Conservation (phyloP, 2,888 invertebrate genomes). For the Pandemis cinnamomeana region DNA sequence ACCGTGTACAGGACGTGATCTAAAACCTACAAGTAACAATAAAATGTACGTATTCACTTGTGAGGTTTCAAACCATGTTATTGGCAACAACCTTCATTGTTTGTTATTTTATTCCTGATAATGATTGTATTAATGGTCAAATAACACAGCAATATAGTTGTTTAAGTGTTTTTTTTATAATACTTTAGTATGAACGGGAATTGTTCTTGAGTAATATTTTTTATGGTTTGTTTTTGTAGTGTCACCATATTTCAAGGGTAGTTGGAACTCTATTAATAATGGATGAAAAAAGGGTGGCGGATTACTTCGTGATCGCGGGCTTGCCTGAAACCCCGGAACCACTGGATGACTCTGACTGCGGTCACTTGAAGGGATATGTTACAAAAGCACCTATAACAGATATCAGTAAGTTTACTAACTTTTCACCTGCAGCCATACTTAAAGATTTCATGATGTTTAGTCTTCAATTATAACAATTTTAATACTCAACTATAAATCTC, state of each 20-base stretch:
- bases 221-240: constrained; percentile 53
- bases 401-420: constrained; percentile 85
- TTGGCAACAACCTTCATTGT: constrained; percentile 44
- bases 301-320: constrained; percentile 99
- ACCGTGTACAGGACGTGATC: constrained; percentile 51
- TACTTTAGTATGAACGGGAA: constrained; percentile 5
- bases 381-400: constrained; percentile 98
- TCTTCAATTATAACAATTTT: not conserved
- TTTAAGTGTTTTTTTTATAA: constrained; percentile 7
- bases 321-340: constrained; percentile 92
- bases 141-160: constrained; percentile 30
- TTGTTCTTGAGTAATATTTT: constrained; percentile 43
- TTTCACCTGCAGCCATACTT: constrained; percentile 6
- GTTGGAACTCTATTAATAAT: constrained; percentile 72
- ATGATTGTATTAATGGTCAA: constrained; percentile 30
- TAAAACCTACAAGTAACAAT: constrained; percentile 52
- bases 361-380: constrained; percentile 91
- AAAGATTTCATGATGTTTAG: not conserved
- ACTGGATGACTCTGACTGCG: constrained; percentile 91
- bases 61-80: constrained; percentile 64
- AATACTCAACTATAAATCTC: not conserved
- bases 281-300: constrained; percentile 96
- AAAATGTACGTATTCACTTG: constrained; percentile 66
- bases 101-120: constrained; percentile 46
- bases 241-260: constrained; percentile 45